Percentiles rank a stretch among this genome's conserved stretches.
Conservation (phyloP, 2,113 vertebrate genomes). For the Brevimyrus niger region DNA sequence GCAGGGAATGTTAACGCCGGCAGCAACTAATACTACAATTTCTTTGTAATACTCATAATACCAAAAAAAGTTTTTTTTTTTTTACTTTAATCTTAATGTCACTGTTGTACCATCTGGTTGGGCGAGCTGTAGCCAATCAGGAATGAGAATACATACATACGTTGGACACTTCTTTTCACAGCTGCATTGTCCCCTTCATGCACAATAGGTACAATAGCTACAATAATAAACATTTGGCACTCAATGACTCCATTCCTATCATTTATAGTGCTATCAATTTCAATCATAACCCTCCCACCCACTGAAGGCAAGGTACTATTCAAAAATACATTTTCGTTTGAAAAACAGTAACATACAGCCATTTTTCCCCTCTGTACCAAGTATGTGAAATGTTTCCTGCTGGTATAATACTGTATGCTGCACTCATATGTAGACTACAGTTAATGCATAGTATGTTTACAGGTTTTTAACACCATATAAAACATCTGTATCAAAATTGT, state of each 20-base stretch:
- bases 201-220: not conserved
- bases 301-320: not conserved
- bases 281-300: not conserved
- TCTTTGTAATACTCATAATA: conserved; percentile 15
- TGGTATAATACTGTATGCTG: not conserved
- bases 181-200: not conserved
- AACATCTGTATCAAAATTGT: not conserved
- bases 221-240: not conserved
- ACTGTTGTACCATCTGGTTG: not conserved
- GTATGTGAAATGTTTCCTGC: not conserved
- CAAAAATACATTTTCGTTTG: not conserved
- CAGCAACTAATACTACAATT: conserved; percentile 22
- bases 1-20: not conserved
- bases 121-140: not conserved
- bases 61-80: not conserved
- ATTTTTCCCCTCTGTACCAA: not conserved
- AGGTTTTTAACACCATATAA: not conserved
- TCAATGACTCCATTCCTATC: not conserved
- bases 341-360: not conserved
- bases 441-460: not conserved
- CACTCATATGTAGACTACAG: not conserved
- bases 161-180: not conserved
- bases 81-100: not conserved
- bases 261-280: not conserved
- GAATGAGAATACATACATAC: not conserved